phyloP scores from a whole-genome alignment of 2,113 vertebrate genomes.

The Xenus cinereus region DNA sequence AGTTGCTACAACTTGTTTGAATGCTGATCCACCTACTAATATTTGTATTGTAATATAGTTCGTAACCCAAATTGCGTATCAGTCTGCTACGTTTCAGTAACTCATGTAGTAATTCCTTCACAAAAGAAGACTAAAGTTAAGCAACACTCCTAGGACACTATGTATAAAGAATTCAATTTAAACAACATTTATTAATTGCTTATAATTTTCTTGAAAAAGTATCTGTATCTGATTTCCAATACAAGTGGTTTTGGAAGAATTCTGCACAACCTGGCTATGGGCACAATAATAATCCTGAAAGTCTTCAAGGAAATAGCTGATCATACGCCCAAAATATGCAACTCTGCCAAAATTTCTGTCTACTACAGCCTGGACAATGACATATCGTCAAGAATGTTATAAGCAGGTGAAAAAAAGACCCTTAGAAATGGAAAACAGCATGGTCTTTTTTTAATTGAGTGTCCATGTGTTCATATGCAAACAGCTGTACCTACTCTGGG shows the following conservation, averaged over 20 bases:
- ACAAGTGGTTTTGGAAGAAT: neutral
- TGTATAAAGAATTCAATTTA: neutral
- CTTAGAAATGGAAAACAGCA: neutral
- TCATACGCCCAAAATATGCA: neutral
- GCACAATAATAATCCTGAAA: neutral
- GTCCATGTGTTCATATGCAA: neutral
- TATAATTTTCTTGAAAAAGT: neutral
- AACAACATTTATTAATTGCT: neutral
- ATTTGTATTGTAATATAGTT: no score
- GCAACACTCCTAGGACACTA: neutral
- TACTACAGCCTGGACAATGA: neutral
- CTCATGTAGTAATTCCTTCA: neutral
- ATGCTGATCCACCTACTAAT: neutral
- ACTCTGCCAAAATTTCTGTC: neutral
- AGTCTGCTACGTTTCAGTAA: neutral
- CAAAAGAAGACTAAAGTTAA: neutral
- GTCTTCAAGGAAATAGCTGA: neutral
- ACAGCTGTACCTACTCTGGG: neutral
- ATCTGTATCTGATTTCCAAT: neutral
- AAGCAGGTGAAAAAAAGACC: neutral
- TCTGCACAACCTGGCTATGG: neutral
- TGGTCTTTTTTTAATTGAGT: neutral
- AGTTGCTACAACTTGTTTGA: neutral
- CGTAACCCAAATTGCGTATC: no score
- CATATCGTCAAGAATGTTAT: neutral